Conservation (phyloP, 2,113 vertebrate species). For the Petroica traversi region DNA sequence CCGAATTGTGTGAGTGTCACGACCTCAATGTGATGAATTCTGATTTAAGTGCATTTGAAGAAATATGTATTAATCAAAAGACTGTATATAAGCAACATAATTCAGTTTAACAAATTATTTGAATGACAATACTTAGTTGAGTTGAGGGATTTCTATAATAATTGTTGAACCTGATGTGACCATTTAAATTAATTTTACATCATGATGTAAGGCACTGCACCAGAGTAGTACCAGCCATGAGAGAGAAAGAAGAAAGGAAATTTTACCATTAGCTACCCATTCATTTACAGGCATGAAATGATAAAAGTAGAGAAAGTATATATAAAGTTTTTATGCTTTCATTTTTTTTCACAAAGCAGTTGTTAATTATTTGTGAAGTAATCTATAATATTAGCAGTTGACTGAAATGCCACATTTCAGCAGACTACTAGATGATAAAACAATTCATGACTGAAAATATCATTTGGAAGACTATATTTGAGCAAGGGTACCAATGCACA, state of each 20-base stretch:
- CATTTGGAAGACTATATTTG: background rate
- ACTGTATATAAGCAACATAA: background rate
- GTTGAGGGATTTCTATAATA: background rate
- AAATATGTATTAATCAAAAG: background rate
- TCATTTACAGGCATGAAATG: background rate
- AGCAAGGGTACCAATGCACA: background rate
- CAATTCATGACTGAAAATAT: background rate
- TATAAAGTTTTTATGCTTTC: background rate
- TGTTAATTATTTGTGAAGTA: background rate
- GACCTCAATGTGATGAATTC: background rate
- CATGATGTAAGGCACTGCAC: background rate
- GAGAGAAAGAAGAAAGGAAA: background rate
- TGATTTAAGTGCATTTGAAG: conserved; percentile 1
- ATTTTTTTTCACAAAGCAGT: background rate
- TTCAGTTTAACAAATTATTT: background rate
- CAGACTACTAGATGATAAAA: background rate
- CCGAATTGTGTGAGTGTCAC: background rate
- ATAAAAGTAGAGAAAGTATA: background rate
- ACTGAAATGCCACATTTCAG: background rate
- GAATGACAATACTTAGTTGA: background rate
- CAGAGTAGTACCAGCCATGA: background rate
- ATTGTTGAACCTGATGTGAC: background rate
- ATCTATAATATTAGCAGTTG: background rate
- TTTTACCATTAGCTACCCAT: background rate
- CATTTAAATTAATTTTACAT: background rate